Evolutionary conservation across 2,113 vertebrate species (phyloP).

Genomic region (Phyllostomus hastatus): DNA sequence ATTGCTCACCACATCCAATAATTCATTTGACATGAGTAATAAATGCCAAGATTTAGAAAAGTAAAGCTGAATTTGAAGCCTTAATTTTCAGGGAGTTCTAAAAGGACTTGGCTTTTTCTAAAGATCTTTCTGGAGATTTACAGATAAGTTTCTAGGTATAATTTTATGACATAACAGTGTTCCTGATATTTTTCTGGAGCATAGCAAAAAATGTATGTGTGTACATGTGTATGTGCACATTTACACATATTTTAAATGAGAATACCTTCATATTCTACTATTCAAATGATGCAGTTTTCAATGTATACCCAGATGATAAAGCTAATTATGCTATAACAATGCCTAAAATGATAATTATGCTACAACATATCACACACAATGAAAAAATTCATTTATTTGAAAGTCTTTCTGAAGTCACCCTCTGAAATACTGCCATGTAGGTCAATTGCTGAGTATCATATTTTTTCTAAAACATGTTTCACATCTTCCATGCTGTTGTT

Average conservation of each 20-base stretch:
- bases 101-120: background rate
- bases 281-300: background rate
- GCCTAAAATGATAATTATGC: background rate
- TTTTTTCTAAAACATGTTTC: background rate
- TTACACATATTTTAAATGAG: background rate
- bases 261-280: background rate
- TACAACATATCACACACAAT: background rate
- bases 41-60: background rate
- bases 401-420: background rate
- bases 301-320: background rate
- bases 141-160: background rate
- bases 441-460: background rate
- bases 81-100: background rate
- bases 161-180: background rate
- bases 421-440: background rate
- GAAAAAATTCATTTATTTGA: background rate
- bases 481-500: background rate
- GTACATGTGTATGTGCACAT: background rate
- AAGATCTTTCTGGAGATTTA: background rate
- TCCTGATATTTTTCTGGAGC: background rate
- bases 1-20: background rate
- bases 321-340: background rate
- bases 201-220: background rate
- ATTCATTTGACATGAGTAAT: background rate
- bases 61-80: background rate